Conservation (phyloP, 2,797 vertebrate species). For the Hippocampus kuda region DNA sequence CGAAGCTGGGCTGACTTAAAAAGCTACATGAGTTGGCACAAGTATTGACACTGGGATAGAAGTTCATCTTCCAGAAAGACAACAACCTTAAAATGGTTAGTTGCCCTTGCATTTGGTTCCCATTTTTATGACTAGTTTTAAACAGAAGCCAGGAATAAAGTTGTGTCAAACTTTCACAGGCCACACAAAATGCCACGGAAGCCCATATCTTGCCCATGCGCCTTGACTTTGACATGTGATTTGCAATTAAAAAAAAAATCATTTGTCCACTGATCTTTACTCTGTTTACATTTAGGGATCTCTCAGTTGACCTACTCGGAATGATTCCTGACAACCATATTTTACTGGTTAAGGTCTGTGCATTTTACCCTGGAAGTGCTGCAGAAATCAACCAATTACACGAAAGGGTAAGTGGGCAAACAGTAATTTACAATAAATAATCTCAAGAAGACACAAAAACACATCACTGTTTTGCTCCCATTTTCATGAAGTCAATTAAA, state of each 20-base stretch:
- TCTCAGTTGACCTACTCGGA: constrained; percentile 77
- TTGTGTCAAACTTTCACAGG: not conserved
- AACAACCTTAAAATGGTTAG: too few relatives aligned
- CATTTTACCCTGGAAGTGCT: constrained; percentile 78
- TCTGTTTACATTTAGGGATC: constrained; percentile 69
- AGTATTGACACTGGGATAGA: too few relatives aligned
- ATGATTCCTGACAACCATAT: constrained; percentile 83
- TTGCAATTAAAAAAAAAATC: not conserved
- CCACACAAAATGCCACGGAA: not conserved
- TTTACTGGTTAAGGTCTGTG: constrained; percentile 81
- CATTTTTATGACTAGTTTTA: too few relatives aligned
- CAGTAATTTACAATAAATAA: not conserved
- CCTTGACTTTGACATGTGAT: not conserved
- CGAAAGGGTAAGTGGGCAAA: constrained; percentile 65
- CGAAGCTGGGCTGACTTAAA: too few relatives aligned
- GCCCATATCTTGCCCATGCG: not conserved
- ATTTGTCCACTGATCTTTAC: not conserved
- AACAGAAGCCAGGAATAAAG: too few relatives aligned
- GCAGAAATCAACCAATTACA: constrained; percentile 79
- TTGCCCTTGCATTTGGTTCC: not conserved
- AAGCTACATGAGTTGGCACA: too few relatives aligned
- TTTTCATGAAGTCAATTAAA: not conserved
- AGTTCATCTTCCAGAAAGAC: too few relatives aligned
- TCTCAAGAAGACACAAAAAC: not conserved
- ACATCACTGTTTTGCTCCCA: not conserved